These are phyloP conservation scores for Melanotaenia maccullochi DNA, from an alignment of 2,797 vertebrate genomes.

Conservation along the genomic window DNA sequence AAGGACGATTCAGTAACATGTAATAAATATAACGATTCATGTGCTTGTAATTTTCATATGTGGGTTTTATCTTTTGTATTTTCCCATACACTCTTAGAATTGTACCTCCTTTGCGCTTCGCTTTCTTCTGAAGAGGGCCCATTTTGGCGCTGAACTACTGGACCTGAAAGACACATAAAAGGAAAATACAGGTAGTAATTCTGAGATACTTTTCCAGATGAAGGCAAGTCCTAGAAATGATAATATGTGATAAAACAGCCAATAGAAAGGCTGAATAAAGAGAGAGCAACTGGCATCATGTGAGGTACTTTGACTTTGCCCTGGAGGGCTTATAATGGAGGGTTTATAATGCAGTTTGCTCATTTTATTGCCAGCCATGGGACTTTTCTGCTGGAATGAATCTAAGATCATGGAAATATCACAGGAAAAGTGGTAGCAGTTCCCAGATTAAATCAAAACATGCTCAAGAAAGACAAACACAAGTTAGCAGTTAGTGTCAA, in stretches of 20 bases:
- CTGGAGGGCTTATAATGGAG: slow-evolving; percentile 22
- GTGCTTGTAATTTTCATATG: background rate
- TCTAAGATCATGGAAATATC: background rate
- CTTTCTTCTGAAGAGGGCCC: slow-evolving; percentile 94
- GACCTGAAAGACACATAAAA: slow-evolving; percentile 82
- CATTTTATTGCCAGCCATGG: slow-evolving; percentile 39
- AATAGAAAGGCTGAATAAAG: slow-evolving; percentile 19
- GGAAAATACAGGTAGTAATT: background rate
- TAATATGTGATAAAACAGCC: slow-evolving; percentile 4
- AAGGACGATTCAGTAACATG: background rate
- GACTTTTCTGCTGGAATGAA: slow-evolving; percentile 26
- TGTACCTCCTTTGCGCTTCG: slow-evolving; percentile 95
- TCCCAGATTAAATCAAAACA: background rate
- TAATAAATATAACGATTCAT: background rate
- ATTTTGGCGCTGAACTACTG: slow-evolving; percentile 94
- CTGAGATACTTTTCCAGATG: background rate
- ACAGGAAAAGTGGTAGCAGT: background rate
- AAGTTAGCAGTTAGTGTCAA: slow-evolving; percentile 13
- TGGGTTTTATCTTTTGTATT: background rate
- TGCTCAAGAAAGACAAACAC: background rate
- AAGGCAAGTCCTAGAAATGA: slow-evolving; percentile 1
- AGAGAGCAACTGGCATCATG: slow-evolving; percentile 42
- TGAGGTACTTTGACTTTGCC: slow-evolving; percentile 43
- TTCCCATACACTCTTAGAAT: background rate
- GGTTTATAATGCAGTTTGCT: slow-evolving; percentile 42